phyloP scores from a whole-genome alignment of 2,797 vertebrate species.

The Poeciliopsis presidionis region DNA sequence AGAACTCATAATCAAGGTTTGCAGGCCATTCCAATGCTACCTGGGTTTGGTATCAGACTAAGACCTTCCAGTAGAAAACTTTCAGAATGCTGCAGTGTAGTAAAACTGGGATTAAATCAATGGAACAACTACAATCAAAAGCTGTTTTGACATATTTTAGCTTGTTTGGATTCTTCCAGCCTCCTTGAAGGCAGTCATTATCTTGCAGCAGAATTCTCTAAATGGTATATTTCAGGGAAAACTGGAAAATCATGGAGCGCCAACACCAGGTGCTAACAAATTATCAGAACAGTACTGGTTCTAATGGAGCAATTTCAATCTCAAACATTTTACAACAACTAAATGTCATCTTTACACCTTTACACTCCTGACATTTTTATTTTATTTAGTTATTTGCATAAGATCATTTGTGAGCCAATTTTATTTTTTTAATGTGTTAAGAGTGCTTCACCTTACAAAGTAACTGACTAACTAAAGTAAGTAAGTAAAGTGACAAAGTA shows the following conservation, averaged over 20 bases:
- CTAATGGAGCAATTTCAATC: not conserved
- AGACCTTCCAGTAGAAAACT: not conserved
- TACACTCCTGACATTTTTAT: not conserved
- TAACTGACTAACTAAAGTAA: not conserved
- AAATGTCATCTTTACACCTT: not conserved
- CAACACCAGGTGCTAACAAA: not conserved
- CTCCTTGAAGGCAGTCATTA: not conserved
- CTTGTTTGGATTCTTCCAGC: not conserved
- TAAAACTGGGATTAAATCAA: not conserved
- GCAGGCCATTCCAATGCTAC: not conserved
- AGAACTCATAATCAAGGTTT: not conserved
- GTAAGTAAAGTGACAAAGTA: not conserved
- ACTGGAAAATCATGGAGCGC: not conserved
- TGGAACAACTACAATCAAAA: not conserved
- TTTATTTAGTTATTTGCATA: not conserved
- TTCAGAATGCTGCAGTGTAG: not conserved
- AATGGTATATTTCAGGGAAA: not conserved
- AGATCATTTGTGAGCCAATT: not conserved
- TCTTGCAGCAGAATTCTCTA: not conserved
- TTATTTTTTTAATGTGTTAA: not conserved
- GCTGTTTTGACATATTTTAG: not conserved
- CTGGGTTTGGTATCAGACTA: not conserved
- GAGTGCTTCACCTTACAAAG: not conserved
- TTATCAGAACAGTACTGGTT: not conserved
- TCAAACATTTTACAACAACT: not conserved